These are phyloP conservation scores for Drosophila miranda DNA, from an alignment of 1,140 invertebrate genomes.

Conservation along the genomic window DNA sequence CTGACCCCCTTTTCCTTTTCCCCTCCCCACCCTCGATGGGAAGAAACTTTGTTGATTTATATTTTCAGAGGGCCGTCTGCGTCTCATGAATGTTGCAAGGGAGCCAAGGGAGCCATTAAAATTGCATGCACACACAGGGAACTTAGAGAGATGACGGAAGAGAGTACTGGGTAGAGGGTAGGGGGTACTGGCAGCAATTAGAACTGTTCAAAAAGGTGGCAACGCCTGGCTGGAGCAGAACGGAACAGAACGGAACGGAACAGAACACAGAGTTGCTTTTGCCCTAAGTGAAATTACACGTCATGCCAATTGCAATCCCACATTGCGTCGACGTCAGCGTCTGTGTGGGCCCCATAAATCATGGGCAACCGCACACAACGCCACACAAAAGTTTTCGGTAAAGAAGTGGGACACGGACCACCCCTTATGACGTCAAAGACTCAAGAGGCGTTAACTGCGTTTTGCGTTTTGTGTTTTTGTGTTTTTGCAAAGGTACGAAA, in stretches of 20 bases:
- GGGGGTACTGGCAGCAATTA: slow-evolving; percentile 61
- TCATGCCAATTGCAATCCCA: slow-evolving; percentile 26
- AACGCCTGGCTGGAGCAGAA: neutral
- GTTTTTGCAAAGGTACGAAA: slow-evolving; percentile 34
- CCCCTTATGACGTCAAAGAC: slow-evolving; percentile 60
- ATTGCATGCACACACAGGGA: slow-evolving; percentile 63
- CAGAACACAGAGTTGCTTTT: slow-evolving; percentile 3
- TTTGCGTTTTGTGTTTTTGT: slow-evolving; percentile 15
- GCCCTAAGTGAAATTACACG: slow-evolving; percentile 13
- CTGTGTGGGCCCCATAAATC: slow-evolving; percentile 59
- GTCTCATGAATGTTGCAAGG: slow-evolving; percentile 66
- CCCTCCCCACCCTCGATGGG: slow-evolving; percentile 8
- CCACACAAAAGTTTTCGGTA: slow-evolving; percentile 3
- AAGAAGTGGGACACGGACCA: slow-evolving; percentile 1
- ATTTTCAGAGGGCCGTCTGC: slow-evolving; percentile 49
- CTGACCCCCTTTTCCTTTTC: neutral
- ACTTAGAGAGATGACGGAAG: neutral
- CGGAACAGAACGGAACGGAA: no score
- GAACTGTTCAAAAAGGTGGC: slow-evolving; percentile 13
- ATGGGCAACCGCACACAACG: slow-evolving; percentile 5
- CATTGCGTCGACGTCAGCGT: slow-evolving; percentile 16
- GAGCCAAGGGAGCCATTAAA: slow-evolving; percentile 65
- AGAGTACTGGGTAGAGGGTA: neutral
- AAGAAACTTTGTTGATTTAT: slow-evolving; percentile 74
- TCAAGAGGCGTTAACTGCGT: slow-evolving; percentile 49